Percentiles rank a stretch among this genome's conserved stretches.
These are phyloP conservation scores for Galerucella pusilla DNA, from an alignment of 2,888 invertebrate species.

Conservation along the genomic window DNA sequence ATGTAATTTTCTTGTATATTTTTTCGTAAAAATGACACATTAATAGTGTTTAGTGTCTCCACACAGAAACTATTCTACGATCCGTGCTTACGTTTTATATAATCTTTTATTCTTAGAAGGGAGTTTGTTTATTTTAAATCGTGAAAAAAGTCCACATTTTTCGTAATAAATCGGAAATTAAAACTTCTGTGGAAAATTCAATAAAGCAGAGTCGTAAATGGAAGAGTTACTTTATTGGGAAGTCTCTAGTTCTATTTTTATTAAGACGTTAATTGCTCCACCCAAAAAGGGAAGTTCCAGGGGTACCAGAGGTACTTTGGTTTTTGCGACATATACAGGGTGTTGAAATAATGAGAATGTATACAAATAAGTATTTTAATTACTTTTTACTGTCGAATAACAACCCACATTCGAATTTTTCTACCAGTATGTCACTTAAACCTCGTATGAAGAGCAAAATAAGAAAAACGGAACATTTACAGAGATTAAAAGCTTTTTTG, in stretches of 20 bases:
- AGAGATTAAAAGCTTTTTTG: constrained; percentile 20
- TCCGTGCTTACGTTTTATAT: too few species aligned
- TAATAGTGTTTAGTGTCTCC: too few species aligned
- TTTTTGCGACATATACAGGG: not conserved
- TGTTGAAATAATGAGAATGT: not conserved
- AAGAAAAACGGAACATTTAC: constrained; percentile 7
- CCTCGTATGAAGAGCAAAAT: not conserved
- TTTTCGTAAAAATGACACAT: too few species aligned
- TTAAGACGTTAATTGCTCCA: not conserved
- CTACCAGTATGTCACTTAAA: constrained; percentile 14
- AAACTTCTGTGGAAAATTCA: not conserved
- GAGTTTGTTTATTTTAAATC: not conserved
- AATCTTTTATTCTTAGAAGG: not conserved
- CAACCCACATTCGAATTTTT: not conserved
- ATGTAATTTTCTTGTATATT: too few species aligned
- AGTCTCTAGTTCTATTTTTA: not conserved
- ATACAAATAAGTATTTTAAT: too few species aligned
- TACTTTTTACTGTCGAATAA: too few species aligned
- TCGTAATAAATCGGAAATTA: not conserved
- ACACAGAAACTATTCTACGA: too few species aligned
- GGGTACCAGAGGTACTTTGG: too few species aligned
- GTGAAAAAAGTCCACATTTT: not conserved
- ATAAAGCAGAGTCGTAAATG: not conserved
- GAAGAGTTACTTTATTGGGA: not conserved
- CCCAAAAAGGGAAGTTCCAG: not conserved